A percentile compares a stretch with the other conserved stretches of the same genome.
These are phyloP conservation scores for Odocoileus hemionus DNA, from an alignment of 2,113 vertebrate species.

Conservation along the genomic window DNA sequence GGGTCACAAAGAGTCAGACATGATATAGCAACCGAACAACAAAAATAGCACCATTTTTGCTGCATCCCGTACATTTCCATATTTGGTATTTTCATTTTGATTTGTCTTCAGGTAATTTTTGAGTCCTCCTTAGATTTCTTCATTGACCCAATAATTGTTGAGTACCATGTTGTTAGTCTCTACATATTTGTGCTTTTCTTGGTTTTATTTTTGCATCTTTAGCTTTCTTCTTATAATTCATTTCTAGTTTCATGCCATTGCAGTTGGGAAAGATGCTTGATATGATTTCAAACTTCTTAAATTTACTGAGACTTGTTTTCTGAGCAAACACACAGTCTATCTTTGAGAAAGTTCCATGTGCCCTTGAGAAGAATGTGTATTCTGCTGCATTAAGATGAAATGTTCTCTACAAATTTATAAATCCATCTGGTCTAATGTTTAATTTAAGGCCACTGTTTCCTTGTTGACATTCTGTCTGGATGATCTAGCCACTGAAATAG, in stretches of 20 bases:
- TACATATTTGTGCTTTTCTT: neutral
- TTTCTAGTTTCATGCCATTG: neutral
- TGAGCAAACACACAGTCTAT: neutral
- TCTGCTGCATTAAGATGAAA: neutral
- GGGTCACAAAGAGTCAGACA: neutral
- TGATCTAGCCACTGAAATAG: neutral
- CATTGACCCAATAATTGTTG: neutral
- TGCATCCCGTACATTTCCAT: neutral
- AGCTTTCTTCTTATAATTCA: neutral
- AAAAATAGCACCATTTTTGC: neutral
- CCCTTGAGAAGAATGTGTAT: neutral
- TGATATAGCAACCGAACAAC: neutral
- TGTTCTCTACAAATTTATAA: neutral
- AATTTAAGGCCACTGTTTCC: neutral
- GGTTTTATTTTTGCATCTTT: neutral
- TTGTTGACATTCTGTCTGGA: neutral
- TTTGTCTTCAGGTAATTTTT: neutral
- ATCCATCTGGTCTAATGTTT: neutral
- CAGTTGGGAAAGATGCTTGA: neutral
- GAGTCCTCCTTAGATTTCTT: neutral
- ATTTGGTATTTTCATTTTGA: neutral
- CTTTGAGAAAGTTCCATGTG: neutral
- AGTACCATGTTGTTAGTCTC: neutral
- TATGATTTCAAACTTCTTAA: neutral
- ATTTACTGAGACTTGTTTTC: neutral